Evolutionary conservation across 2,888 invertebrate species (phyloP).

Genomic region (Frankliniella intonsa): DNA sequence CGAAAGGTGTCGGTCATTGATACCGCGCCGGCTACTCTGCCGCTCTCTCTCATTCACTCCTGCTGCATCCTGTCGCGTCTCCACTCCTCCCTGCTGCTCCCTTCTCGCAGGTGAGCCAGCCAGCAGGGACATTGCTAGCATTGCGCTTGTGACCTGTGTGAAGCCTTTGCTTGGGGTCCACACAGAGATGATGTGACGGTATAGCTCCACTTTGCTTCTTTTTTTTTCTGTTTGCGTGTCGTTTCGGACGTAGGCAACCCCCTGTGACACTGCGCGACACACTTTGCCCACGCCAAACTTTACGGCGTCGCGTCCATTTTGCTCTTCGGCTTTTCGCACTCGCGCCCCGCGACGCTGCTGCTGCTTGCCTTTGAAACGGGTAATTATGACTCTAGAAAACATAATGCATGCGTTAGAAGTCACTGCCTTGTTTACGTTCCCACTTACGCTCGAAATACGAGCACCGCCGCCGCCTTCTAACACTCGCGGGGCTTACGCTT

Average conservation of each 20-base stretch:
- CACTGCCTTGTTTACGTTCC: slow-evolving; percentile 12
- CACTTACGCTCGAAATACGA: slow-evolving; percentile 24
- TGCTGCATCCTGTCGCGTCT: not conserved
- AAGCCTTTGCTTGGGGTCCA: not conserved
- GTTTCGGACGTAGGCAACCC: too few relatives aligned
- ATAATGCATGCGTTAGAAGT: slow-evolving; percentile 17
- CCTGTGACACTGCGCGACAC: too few relatives aligned
- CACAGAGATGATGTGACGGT: too few relatives aligned
- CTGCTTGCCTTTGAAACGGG: not conserved
- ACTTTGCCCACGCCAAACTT: too few relatives aligned
- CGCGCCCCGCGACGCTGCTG: too few relatives aligned
- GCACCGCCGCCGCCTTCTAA: not conserved
- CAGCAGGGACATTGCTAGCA: not conserved
- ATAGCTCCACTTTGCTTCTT: too few relatives aligned
- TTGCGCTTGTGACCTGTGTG: too few relatives aligned
- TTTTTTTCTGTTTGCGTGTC: too few relatives aligned
- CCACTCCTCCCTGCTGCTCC: not conserved
- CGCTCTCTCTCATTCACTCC: not conserved
- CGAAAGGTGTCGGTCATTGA: slow-evolving; percentile 6
- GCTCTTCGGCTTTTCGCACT: not conserved
- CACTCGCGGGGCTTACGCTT: not conserved
- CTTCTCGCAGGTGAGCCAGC: not conserved
- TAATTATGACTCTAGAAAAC: slow-evolving; percentile 20
- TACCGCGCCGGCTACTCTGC: not conserved
- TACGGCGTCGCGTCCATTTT: too few relatives aligned